Conservation (phyloP, 2,888 invertebrate genomes). For the Girardia tigrina region DNA sequence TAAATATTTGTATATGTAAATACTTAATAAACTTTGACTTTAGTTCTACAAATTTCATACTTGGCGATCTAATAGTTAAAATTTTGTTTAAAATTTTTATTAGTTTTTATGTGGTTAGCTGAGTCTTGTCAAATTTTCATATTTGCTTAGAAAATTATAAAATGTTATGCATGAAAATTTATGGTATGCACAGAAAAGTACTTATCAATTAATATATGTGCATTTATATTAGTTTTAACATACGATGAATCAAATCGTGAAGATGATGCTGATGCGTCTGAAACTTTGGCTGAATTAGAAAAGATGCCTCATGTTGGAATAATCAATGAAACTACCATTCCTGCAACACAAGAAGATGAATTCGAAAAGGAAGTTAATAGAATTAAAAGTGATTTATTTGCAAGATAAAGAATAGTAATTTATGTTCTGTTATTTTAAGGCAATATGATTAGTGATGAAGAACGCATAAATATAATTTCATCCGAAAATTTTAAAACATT, state of each 20-base stretch:
- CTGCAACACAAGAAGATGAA: slow-evolving; percentile 29
- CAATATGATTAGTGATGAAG: slow-evolving; percentile 57
- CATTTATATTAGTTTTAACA: slow-evolving; percentile 31
- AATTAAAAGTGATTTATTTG: background rate
- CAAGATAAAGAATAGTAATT: background rate
- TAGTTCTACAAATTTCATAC: too few relatives aligned
- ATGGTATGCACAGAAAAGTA: too few relatives aligned
- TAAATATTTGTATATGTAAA: too few relatives aligned
- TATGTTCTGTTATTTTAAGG: slow-evolving; percentile 56
- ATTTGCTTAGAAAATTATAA: too few relatives aligned
- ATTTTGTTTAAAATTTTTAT: too few relatives aligned
- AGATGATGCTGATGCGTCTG: slow-evolving; percentile 36
- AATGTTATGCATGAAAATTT: too few relatives aligned
- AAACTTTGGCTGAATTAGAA: slow-evolving; percentile 33
- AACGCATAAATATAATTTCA: slow-evolving; percentile 52
- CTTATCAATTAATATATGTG: too few relatives aligned
- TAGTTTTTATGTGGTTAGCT: too few relatives aligned
- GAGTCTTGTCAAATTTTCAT: too few relatives aligned
- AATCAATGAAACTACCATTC: background rate
- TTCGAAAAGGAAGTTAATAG: background rate
- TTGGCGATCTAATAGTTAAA: too few relatives aligned
- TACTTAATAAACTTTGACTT: too few relatives aligned
- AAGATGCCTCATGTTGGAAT: slow-evolving; percentile 35
- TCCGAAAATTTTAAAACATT: slow-evolving; percentile 84
- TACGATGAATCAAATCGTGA: slow-evolving; percentile 34